These are phyloP conservation scores for Zaprionus lineosus DNA, from an alignment of 2,888 invertebrate species.

Conservation along the genomic window DNA sequence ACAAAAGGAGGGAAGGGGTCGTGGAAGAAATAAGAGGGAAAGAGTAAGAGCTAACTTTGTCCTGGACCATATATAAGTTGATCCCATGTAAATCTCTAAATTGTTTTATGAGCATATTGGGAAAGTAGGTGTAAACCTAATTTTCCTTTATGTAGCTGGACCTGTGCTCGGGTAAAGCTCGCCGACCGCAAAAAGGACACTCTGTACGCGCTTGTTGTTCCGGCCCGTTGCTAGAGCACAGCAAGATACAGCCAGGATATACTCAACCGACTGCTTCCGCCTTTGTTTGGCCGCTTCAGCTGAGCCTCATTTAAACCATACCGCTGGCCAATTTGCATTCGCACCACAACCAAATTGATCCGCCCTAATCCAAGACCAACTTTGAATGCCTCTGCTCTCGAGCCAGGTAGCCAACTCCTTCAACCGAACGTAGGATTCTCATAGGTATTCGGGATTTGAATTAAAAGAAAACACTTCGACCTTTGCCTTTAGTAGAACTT, in stretches of 20 bases:
- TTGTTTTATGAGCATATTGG: slow-evolving; percentile 74
- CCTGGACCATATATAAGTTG: slow-evolving; percentile 55
- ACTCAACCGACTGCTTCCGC: slow-evolving; percentile 44
- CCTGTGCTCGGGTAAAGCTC: slow-evolving; percentile 38
- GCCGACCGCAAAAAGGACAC: slow-evolving; percentile 53
- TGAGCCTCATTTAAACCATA: slow-evolving; percentile 75
- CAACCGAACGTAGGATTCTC: slow-evolving; percentile 10
- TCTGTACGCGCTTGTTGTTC: slow-evolving; percentile 47
- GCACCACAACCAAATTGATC: slow-evolving; percentile 80
- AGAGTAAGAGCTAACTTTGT: neutral
- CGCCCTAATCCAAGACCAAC: slow-evolving; percentile 67
- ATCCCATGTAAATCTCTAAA: slow-evolving; percentile 74
- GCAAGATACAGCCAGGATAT: slow-evolving; percentile 48
- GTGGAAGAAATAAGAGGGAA: neutral
- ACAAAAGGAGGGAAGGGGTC: neutral
- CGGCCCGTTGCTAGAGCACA: slow-evolving; percentile 41
- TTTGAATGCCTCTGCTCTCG: neutral
- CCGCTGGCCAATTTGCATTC: slow-evolving; percentile 79
- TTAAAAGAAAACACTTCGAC: slow-evolving; percentile 56
- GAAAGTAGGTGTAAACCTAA: slow-evolving; percentile 74
- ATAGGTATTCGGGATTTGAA: slow-evolving; percentile 52
- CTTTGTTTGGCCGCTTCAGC: slow-evolving; percentile 59
- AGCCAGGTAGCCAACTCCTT: slow-evolving; percentile 16
- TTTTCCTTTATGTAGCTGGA: slow-evolving; percentile 62
- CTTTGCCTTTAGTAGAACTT: slow-evolving; percentile 36